Evolutionary conservation across 2,888 invertebrate genomes (phyloP), one percentile per base, ranked within the genome.

Genomic region (Drosophila histrio): DNA sequence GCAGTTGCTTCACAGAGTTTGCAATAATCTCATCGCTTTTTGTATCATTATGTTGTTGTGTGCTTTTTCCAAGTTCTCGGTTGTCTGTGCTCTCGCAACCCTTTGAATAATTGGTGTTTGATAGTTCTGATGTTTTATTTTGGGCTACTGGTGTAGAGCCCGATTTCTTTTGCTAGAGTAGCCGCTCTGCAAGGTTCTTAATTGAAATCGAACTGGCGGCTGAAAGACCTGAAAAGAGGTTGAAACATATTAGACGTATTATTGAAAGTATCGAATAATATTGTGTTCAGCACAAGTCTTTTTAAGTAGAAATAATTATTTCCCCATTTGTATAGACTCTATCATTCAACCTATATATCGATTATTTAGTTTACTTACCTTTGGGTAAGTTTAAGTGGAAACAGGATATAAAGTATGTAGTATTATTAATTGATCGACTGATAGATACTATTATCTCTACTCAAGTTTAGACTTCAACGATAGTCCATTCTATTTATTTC

Each of bases 201-300:
- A 89, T 87, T 28, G 91, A 92, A 77, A 93, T 93, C 85, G 94
- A 94, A 92, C 94, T 94, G 90, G 94, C 92, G 83, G 93, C 93
- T 89, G 93, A 93, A 60, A 79, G 72, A 83, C 79, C 89, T 89
- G 77, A 71, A 87, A 59, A 59, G 74, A 83, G 61, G 52, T 2
- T 44, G n/a, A 32, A 19, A 54, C 19, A 2, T n/a, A 53, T 54
- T 54, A 74, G 26, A n/a, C 9, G n/a, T n/a, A 13, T 13, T 11
- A 11, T 2, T 26, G 2, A 8, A n/a, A 46, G 19, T 30, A n/a
- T 0, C 13, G 2, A 19, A 41, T n/a, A n/a, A 1, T 4, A 36
- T 17, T 9, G 17, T 17, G 4, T 17, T 17, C 9, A 36, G 19
- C 19, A 38, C 19, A 38, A 38, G 11, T 5, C 19, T 5, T 38